Evolutionary conservation across 64 coral and sea anemone genomes (phyloP), one percentile per base, ranked within the genome.

Genomic region (Porites lutea): DNA sequence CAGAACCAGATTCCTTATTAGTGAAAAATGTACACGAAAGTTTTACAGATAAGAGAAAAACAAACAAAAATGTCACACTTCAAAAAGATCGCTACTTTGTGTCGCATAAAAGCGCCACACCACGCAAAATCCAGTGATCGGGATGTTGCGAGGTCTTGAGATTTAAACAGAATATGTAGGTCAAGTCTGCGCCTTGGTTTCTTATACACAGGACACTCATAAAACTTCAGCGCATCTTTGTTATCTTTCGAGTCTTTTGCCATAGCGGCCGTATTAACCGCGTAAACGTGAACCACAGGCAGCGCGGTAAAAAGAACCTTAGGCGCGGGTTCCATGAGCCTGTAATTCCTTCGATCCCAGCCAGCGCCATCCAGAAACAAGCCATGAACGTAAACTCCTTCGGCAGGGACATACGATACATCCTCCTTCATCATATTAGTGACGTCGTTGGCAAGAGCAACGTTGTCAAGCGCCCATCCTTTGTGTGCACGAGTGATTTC

Each of bases 191-290:
- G 83, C 47, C 94, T 79, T 14, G 97, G 97, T 48, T 99, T 99
- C 83, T 99, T 99, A 83, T 99, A 99, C 15, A 99, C 97, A 70
- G 97, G 97, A 19, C 97, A 99, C 57, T 99, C 97, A 58, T 99
- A 99, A 52, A 96, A 89, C 19, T 86, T 90, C 8, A 84, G 81
- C 4, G 71, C 88, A 60, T 99, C 97, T 79, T 88, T 89, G 14
- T 83, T 88, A 19, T 83, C 62, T 68, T 84, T 84, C 44, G 48
- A 16, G 47, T 84, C 81, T 21, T 68, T 84, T 5, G 52, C 19
- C 63, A 69, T 0, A 6, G 79, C 87, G 2, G 97, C 96, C 4
- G 97, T 96, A 65, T 99, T 99, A 3, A 99, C 91, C 1, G 97
- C 97, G 60, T 96, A 99, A 27, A 99, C 23, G 43, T 99, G 97